Percentiles rank a stretch among this genome's conserved stretches.
Conservation (phyloP, 2,797 vertebrate genomes). For the Epinephelus coioides region DNA sequence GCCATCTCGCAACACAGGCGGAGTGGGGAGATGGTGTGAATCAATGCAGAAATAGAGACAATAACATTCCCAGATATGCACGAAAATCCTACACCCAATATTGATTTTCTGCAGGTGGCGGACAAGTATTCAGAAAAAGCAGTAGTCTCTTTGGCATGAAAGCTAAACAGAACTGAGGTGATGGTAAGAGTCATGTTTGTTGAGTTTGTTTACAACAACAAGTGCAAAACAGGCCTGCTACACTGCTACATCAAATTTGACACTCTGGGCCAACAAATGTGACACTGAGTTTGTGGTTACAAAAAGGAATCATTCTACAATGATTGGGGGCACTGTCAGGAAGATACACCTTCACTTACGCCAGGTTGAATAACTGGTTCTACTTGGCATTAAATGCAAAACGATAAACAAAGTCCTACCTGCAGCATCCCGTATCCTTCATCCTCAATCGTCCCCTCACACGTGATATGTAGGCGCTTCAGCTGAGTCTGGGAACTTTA, state of each 20-base stretch:
- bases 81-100: slow-evolving; percentile 8
- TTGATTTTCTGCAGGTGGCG: slow-evolving; percentile 7
- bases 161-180: neutral
- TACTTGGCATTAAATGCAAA: slow-evolving; percentile 1
- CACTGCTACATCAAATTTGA: slow-evolving; percentile 9
- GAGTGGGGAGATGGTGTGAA: slow-evolving; percentile 41
- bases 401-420: slow-evolving; percentile 81
- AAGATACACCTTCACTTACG: neutral
- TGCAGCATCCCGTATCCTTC: slow-evolving; percentile 96
- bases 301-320: neutral
- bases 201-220: slow-evolving; percentile 3
- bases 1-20: slow-evolving; percentile 31
- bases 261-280: neutral
- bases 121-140: slow-evolving; percentile 1
- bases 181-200: slow-evolving; percentile 10
- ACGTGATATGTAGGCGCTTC: slow-evolving; percentile 92
- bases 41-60: slow-evolving; percentile 51
- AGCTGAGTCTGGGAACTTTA: slow-evolving; percentile 89
- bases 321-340: neutral
- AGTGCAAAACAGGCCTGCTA: slow-evolving; percentile 6
- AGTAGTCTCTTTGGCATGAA: slow-evolving; percentile 3
- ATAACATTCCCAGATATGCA: slow-evolving; percentile 36
- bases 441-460: slow-evolving; percentile 94
- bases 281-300: neutral
- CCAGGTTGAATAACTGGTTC: neutral